Percentiles rank a stretch among this genome's conserved stretches.
These are phyloP conservation scores for Cataglyphis hispanica DNA, from an alignment of 1,140 invertebrate genomes.

Conservation along the genomic window DNA sequence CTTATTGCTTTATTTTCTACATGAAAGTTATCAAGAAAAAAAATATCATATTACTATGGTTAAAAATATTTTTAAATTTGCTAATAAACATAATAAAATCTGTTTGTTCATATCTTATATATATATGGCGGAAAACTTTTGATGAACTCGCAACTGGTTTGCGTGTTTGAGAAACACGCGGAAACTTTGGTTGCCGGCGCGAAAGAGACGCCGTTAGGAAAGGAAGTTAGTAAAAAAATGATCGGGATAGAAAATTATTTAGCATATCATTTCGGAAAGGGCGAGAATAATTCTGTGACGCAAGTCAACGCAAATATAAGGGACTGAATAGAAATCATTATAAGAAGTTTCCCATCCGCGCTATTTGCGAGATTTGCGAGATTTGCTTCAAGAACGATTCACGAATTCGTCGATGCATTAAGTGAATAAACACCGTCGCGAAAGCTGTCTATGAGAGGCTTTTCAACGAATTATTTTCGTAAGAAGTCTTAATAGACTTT, in stretches of 20 bases:
- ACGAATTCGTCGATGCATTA: constrained; percentile 4
- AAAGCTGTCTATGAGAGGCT: background rate
- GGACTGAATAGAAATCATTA: constrained; percentile 6
- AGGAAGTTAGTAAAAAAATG: background rate
- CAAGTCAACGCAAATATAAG: constrained; percentile 17
- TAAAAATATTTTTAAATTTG: too few species aligned
- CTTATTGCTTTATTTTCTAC: too few species aligned
- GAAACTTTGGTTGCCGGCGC: background rate
- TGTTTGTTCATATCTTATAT: background rate
- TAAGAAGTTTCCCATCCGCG: background rate
- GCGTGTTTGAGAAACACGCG: constrained; percentile 1
- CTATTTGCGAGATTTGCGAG: background rate
- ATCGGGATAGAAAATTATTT: constrained; percentile 29
- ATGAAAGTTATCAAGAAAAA: too few species aligned
- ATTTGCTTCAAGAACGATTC: constrained; percentile 10
- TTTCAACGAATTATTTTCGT: constrained; percentile 2
- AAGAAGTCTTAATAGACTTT: constrained; percentile 3
- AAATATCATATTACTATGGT: too few species aligned
- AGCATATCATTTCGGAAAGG: constrained; percentile 18
- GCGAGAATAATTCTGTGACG: constrained; percentile 30
- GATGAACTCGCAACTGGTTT: background rate
- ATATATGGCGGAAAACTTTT: background rate
- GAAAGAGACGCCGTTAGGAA: background rate
- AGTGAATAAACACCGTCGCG: background rate
- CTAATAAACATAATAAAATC: background rate